Conservation (phyloP, 2,797 vertebrate species). For the Aulostomus chinensis region DNA sequence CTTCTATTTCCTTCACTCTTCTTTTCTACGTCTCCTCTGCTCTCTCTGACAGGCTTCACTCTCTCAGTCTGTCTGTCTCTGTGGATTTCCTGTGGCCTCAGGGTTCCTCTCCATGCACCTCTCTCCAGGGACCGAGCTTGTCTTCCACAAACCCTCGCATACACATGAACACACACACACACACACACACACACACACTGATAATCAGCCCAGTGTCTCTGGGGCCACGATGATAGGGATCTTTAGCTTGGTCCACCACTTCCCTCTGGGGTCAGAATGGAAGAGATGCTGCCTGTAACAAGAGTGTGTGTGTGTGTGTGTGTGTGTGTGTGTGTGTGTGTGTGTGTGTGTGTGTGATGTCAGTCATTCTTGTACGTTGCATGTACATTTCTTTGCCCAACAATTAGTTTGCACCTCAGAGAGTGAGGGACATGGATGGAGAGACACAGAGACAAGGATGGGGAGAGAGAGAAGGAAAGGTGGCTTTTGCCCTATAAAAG, state of each 20-base stretch:
- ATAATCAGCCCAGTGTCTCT: constrained; percentile 70
- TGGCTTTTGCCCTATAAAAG: constrained; percentile 53
- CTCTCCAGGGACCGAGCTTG: constrained; percentile 56
- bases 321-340: constrained; percentile 19
- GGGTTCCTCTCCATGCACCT: constrained; percentile 62
- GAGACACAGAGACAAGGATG: not conserved
- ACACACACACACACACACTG: constrained; percentile 32
- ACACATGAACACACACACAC: constrained; percentile 27
- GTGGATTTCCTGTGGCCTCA: constrained; percentile 81
- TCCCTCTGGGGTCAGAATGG: constrained; percentile 72
- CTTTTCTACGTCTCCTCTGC: constrained; percentile 19
- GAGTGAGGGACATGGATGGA: constrained; percentile 11
- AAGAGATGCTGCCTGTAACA: constrained; percentile 69
- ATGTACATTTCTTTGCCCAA: constrained; percentile 23
- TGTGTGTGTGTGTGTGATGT: constrained; percentile 39
- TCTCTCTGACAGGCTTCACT: constrained; percentile 74
- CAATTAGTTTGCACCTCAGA: constrained; percentile 17
- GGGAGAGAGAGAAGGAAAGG: constrained; percentile 6
- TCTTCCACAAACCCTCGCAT: constrained; percentile 36
- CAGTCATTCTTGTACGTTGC: constrained; percentile 41
- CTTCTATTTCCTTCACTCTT: constrained; percentile 14
- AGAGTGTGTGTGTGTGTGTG: constrained; percentile 34
- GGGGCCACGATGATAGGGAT: constrained; percentile 72
- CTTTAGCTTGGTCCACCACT: constrained; percentile 68
- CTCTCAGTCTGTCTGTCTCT: constrained; percentile 81